phyloP scores from a whole-genome alignment of 92 coral and sea anemone genomes.

The Porites rus region DNA sequence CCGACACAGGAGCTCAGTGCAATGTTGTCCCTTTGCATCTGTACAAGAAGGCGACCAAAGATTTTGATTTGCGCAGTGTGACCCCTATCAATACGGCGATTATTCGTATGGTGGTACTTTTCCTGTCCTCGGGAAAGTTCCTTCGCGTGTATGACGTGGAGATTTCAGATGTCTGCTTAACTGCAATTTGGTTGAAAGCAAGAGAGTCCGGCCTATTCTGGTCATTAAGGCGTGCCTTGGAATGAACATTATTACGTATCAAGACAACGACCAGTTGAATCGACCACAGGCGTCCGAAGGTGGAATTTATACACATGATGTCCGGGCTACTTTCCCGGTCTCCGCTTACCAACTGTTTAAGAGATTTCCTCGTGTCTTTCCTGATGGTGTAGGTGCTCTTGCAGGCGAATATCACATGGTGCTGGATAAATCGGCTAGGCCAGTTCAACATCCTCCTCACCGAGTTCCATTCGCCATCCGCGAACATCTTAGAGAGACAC shows the following conservation, averaged over 20 bases:
- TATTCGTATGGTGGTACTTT: too few relatives aligned
- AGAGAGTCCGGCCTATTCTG: conserved; percentile 38
- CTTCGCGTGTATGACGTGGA: too few relatives aligned
- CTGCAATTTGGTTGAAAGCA: conserved; percentile 39
- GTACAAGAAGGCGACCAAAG: too few relatives aligned
- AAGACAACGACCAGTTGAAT: conserved; percentile 44
- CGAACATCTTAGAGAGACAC: too few relatives aligned
- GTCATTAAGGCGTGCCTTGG: conserved; percentile 41
- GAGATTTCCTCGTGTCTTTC: conserved; percentile 12
- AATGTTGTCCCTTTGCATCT: too few relatives aligned
- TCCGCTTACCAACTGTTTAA: conserved; percentile 11
- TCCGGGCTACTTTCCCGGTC: background rate
- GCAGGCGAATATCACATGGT: conserved; percentile 44
- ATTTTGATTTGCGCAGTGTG: too few relatives aligned
- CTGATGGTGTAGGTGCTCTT: conserved; percentile 44
- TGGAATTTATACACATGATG: too few relatives aligned
- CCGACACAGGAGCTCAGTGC: too few relatives aligned
- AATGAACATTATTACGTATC: conserved; percentile 45
- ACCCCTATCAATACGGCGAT: too few relatives aligned
- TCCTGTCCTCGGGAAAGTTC: too few relatives aligned
- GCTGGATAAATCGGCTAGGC: conserved; percentile 32
- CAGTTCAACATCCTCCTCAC: background rate
- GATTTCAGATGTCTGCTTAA: conserved; percentile 10
- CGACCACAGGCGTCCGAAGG: background rate
- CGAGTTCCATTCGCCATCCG: background rate